phyloP scores from a whole-genome alignment of 2,113 vertebrate genomes.

The Clarias magur region DNA sequence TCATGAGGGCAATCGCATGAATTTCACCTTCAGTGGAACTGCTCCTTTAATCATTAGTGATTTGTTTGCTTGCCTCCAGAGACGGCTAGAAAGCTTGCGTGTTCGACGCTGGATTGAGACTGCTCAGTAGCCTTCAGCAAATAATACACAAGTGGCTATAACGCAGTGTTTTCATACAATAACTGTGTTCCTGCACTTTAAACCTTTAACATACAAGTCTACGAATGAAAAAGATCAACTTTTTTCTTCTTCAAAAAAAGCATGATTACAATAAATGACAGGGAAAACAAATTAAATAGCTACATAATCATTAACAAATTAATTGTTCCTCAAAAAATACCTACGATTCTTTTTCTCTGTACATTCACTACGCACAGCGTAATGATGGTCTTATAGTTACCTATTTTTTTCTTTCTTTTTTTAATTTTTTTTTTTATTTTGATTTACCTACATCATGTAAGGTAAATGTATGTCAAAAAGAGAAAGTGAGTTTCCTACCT shows the following conservation, averaged over 20 bases:
- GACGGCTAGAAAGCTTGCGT: conserved; percentile 67
- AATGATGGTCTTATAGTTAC: conserved; percentile 99
- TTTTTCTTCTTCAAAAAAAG: conserved; percentile 83
- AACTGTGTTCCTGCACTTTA: conserved; percentile 97
- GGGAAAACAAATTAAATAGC: conserved; percentile 97
- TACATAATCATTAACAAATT: conserved; percentile 99
- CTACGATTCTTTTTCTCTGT: conserved; percentile 98
- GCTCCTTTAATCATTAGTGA: conserved; percentile 26
- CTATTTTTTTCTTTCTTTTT: conserved; percentile 85
- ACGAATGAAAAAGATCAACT: conserved; percentile 96
- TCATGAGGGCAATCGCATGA: background rate
- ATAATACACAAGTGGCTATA: conserved; percentile 87
- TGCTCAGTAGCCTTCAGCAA: conserved; percentile 82
- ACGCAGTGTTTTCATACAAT: conserved; percentile 87
- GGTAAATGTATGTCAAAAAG: conserved; percentile 80
- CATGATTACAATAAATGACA: conserved; percentile 96
- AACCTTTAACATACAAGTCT: conserved; percentile 83
- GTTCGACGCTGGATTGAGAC: conserved; percentile 70
- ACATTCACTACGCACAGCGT: conserved; percentile 99
- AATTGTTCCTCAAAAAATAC: conserved; percentile 99
- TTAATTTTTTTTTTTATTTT: conserved; percentile 79
- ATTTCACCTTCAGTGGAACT: background rate
- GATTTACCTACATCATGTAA: conserved; percentile 89
- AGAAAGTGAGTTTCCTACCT: conserved; percentile 74
- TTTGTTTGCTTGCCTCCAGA: conserved; percentile 60